Evolutionary conservation across 2,797 vertebrate species (phyloP).

Genomic region (Rhinophrynus dorsalis): DNA sequence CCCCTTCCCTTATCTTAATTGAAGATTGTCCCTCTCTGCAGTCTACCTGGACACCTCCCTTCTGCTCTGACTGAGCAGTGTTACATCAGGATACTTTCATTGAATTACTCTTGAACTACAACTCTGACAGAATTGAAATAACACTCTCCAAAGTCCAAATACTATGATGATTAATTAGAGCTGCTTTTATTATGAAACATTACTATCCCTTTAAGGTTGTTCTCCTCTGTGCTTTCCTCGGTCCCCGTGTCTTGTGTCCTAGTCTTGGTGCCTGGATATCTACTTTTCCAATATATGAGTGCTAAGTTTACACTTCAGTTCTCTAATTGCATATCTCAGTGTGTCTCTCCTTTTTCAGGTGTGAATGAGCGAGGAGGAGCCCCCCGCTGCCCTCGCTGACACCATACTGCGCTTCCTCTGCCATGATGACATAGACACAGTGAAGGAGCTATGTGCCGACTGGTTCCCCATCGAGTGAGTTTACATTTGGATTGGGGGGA

Average conservation of each 20-base stretch:
- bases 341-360: slow-evolving; percentile 66
- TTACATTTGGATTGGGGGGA: not conserved
- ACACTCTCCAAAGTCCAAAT: too few relatives aligned
- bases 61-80: too few relatives aligned
- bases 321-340: not conserved
- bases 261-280: not conserved
- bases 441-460: slow-evolving; percentile 94
- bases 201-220: too few relatives aligned
- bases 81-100: too few relatives aligned
- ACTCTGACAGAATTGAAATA: too few relatives aligned
- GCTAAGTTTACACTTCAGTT: not conserved
- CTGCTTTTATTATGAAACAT: too few relatives aligned
- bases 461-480: slow-evolving; percentile 99
- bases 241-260: not conserved
- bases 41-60: too few relatives aligned
- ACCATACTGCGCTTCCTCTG: slow-evolving; percentile 95
- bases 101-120: too few relatives aligned
- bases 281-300: not conserved
- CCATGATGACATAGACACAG: slow-evolving; percentile 98
- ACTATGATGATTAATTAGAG: too few relatives aligned
- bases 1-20: not conserved
- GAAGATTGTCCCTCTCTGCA: too few relatives aligned
- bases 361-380: slow-evolving; percentile 98
- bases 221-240: not conserved
- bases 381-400: slow-evolving; percentile 90